phyloP scores from a whole-genome alignment of 35 echinoderm and acorn worm genomes.

The Patiria miniata region DNA sequence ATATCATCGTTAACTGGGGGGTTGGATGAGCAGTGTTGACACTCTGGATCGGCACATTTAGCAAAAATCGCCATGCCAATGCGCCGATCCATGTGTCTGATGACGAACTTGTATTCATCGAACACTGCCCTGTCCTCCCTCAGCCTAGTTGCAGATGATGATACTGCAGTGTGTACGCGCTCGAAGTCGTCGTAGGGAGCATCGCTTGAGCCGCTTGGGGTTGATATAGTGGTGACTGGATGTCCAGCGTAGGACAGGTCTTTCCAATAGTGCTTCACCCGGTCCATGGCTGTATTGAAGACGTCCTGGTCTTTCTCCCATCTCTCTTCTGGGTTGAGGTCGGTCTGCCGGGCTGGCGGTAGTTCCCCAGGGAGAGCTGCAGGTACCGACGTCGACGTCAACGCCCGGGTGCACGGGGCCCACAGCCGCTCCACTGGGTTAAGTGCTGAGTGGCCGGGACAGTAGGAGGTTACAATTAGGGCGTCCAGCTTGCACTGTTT shows the following conservation, averaged over 20 bases:
- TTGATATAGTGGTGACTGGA: background rate
- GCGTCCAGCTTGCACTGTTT: conserved; percentile 15
- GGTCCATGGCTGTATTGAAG: conserved; percentile 37
- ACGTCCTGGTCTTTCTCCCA: conserved; percentile 10
- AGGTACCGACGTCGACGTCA: conserved; percentile 29
- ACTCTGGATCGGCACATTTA: too few species aligned
- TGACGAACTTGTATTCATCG: background rate
- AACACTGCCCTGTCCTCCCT: background rate
- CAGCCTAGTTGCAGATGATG: conserved; percentile 12
- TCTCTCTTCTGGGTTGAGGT: background rate
- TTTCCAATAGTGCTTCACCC: conserved; percentile 5
- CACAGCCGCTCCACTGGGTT: conserved; percentile 51
- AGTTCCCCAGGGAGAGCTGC: too few species aligned
- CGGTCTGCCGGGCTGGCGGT: conserved; percentile 21
- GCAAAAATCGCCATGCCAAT: too few species aligned
- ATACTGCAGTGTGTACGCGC: conserved; percentile 8
- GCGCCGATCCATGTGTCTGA: conserved; percentile 24
- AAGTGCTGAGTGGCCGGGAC: conserved; percentile 51
- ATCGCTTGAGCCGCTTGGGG: background rate
- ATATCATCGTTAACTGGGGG: too few species aligned
- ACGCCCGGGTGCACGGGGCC: conserved; percentile 20
- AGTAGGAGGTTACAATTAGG: too few species aligned
- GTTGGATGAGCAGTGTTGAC: too few species aligned
- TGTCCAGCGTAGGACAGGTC: background rate
- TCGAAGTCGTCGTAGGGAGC: background rate